Percentiles rank a stretch among this genome's conserved stretches.
Evolutionary conservation across 2,888 invertebrate species (phyloP).

Genomic region (Pteria penguin): DNA sequence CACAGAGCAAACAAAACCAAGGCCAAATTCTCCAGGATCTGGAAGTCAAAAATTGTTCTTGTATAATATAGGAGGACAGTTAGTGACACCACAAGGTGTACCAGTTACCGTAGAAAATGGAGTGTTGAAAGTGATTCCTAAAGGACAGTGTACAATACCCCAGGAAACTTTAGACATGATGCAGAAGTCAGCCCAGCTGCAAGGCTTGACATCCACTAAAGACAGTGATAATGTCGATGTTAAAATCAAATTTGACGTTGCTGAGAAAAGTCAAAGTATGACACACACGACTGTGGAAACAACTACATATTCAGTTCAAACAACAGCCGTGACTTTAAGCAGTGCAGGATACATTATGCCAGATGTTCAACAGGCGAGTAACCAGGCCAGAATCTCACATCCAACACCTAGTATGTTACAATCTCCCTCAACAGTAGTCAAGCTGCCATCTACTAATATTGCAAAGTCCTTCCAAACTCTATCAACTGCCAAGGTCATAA

Average conservation of each 20-base stretch:
- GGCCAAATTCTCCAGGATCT: background rate
- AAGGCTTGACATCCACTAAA: background rate
- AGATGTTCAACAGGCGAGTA: too few relatives aligned
- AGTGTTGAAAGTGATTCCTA: constrained; percentile 58
- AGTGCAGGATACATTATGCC: too few relatives aligned
- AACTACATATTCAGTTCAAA: background rate
- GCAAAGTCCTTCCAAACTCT: background rate
- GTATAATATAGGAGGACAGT: constrained; percentile 71
- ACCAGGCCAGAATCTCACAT: background rate
- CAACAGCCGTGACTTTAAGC: background rate
- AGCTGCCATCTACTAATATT: background rate
- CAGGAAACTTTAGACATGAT: background rate
- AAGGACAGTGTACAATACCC: background rate
- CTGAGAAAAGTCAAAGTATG: background rate
- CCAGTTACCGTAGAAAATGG: constrained; percentile 70
- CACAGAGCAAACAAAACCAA: background rate
- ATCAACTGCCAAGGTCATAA: background rate
- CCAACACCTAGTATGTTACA: background rate
- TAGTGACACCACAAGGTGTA: constrained; percentile 71
- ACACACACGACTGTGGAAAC: background rate
- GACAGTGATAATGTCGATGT: background rate
- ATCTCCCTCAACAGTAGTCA: background rate
- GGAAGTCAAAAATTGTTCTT: constrained; percentile 57
- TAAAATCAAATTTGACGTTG: background rate
- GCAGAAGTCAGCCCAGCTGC: background rate